These are phyloP conservation scores for Nycticebus coucang DNA, from an alignment of 2,113 vertebrate genomes.

Conservation along the genomic window DNA sequence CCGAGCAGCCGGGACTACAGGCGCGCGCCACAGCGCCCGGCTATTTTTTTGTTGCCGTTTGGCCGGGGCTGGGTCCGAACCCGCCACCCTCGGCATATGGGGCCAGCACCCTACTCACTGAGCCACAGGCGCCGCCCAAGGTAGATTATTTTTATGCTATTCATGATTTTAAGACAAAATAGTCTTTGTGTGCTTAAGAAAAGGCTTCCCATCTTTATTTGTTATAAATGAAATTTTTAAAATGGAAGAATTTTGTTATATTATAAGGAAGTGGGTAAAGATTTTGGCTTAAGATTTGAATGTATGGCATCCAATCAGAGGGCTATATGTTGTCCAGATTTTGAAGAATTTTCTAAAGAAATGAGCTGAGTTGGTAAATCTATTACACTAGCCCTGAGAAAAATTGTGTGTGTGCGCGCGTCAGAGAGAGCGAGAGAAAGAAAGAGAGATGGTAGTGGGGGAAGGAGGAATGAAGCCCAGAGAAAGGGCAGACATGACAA, in stretches of 20 bases:
- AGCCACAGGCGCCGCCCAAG: too few relatives aligned
- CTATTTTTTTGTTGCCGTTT: too few relatives aligned
- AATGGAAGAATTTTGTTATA: background rate
- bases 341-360: background rate
- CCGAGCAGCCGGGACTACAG: too few relatives aligned
- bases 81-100: too few relatives aligned
- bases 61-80: too few relatives aligned
- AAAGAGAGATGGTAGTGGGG: too few relatives aligned
- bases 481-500: background rate
- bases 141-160: background rate
- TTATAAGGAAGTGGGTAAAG: background rate
- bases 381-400: background rate
- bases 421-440: too few relatives aligned
- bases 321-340: background rate
- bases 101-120: too few relatives aligned
- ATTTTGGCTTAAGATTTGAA: background rate
- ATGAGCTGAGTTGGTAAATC: background rate
- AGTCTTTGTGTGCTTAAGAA: slow-evolving; percentile 45
- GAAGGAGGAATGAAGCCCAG: background rate
- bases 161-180: slow-evolving; percentile 17
- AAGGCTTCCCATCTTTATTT: slow-evolving; percentile 8
- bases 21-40: too few relatives aligned
- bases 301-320: background rate
- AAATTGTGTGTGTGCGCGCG: background rate
- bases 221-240: background rate